Evolutionary conservation across 2,888 invertebrate genomes (phyloP), one percentile per base, ranked within the genome.

Genomic region (Tiliacea citrago): DNA sequence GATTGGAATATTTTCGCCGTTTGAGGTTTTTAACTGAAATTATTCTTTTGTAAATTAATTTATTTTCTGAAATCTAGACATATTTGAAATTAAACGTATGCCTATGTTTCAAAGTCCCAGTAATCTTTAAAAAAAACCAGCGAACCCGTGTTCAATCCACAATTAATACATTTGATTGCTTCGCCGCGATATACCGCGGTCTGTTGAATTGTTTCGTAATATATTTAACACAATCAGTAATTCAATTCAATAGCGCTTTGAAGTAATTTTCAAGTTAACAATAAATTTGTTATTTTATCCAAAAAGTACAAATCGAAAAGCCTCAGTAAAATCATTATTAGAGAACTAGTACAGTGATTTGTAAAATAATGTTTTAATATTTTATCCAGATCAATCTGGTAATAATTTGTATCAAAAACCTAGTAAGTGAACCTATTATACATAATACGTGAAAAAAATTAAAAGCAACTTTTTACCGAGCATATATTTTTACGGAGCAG

Each of bases 201-300:
- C n/a, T 53, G n/a, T 42, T 9, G 21, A 71, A 71, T 65, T 71
- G 55, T 65, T 81, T 57, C 13, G 45, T 69, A 60, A 82, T 67
- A 73, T 63, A 57, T 82, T 70, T 35, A 63, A 78, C 82, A 68
- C 73, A 73, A 77, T 70, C 53, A 66, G 62, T 82, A 51, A 78
- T 74, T 65, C 9, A 69, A 77, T 67, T 63, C n/a, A 67, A 73
- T 62, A 16, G 58, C 55, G 12, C 42, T 81, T 80, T 80, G 79
- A 75, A 68, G 45, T 51, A n/a, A 42, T 12, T 57, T 61, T 49
- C 13, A 60, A 70, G 35, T 70, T 75, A 60, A 39, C 47, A 16
- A 49, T 55, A 29, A 29, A 29, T 29, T 29, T 77, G 51, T 51
- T 77, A 29, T 65, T 57, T 57, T 29, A 29, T 16, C 4, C 21